These are phyloP conservation scores for Apocheima hispidaria DNA, from an alignment of 2,888 invertebrate species.

Conservation along the genomic window DNA sequence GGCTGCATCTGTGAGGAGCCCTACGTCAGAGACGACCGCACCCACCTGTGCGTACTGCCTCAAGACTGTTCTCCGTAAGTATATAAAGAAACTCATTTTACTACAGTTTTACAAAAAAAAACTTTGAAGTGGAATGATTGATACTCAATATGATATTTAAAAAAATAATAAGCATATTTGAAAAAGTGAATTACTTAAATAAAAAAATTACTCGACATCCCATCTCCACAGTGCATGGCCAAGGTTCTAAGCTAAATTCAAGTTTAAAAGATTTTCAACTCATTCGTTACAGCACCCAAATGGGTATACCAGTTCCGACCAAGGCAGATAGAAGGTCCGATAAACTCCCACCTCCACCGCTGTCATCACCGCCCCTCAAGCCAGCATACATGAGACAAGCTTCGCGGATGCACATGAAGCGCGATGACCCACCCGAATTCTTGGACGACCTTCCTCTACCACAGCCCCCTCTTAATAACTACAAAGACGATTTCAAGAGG, in stretches of 20 bases:
- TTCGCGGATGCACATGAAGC: conserved; percentile 55
- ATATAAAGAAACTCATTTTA: neutral
- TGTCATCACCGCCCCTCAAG: conserved; percentile 18
- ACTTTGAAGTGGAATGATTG: too few relatives aligned
- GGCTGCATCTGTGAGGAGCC: conserved; percentile 80
- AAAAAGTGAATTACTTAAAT: too few relatives aligned
- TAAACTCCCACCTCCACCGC: conserved; percentile 41
- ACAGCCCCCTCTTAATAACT: conserved; percentile 40
- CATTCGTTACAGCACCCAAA: conserved; percentile 71
- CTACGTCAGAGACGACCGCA: conserved; percentile 78
- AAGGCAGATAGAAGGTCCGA: conserved; percentile 54
- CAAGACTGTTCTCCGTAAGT: conserved; percentile 81
- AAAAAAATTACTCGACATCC: too few relatives aligned
- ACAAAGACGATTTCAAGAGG: conserved; percentile 62
- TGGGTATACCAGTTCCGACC: conserved; percentile 78
- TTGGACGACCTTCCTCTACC: conserved; percentile 53
- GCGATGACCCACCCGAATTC: conserved; percentile 57
- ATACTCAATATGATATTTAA: too few relatives aligned
- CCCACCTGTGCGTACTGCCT: conserved; percentile 78
- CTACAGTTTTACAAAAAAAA: too few relatives aligned
- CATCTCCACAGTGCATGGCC: too few relatives aligned
- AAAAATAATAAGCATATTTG: too few relatives aligned
- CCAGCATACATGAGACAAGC: conserved; percentile 51
- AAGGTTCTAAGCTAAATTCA: too few relatives aligned
- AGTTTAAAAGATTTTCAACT: neutral